Conservation (phyloP, 1,140 invertebrate genomes). For the Vollenhovia emeryi region DNA sequence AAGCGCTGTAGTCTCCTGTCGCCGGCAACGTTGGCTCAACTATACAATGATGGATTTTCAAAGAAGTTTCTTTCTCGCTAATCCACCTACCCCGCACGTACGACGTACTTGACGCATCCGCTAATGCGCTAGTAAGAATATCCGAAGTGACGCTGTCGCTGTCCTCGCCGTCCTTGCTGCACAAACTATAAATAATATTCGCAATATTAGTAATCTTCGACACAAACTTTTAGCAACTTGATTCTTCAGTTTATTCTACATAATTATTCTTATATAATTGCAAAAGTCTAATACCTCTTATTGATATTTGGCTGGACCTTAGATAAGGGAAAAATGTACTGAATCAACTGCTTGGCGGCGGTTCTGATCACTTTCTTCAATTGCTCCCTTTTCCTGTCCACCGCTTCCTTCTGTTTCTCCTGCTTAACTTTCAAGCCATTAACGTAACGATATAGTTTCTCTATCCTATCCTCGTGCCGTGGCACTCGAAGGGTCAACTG, state of each 20-base stretch:
- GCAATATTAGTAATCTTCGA: slow-evolving; percentile 19
- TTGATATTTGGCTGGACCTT: slow-evolving; percentile 86
- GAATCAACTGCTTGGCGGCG: slow-evolving; percentile 89
- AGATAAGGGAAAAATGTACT: slow-evolving; percentile 92
- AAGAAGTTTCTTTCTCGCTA: slow-evolving; percentile 88
- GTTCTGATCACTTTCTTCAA: slow-evolving; percentile 88
- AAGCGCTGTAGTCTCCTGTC: slow-evolving; percentile 92
- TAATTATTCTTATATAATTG: no score
- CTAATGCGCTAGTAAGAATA: slow-evolving; percentile 89
- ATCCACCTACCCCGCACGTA: slow-evolving; percentile 92
- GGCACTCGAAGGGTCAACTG: slow-evolving; percentile 86
- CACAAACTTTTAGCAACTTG: neutral
- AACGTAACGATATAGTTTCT: slow-evolving; percentile 87
- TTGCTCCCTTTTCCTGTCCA: slow-evolving; percentile 86
- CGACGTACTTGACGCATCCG: slow-evolving; percentile 91
- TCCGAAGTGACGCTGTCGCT: slow-evolving; percentile 87
- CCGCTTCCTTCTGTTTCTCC: slow-evolving; percentile 84
- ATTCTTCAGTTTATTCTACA: neutral
- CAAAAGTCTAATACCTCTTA: slow-evolving; percentile 81
- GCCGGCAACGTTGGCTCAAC: slow-evolving; percentile 91
- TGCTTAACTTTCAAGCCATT: slow-evolving; percentile 85
- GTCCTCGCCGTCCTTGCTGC: slow-evolving; percentile 84
- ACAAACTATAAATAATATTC: slow-evolving; percentile 75
- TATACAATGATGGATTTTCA: slow-evolving; percentile 90
- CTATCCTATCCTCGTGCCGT: slow-evolving; percentile 88